Evolutionary conservation across 2,888 invertebrate species (phyloP).

Genomic region (Blomia tropicalis): DNA sequence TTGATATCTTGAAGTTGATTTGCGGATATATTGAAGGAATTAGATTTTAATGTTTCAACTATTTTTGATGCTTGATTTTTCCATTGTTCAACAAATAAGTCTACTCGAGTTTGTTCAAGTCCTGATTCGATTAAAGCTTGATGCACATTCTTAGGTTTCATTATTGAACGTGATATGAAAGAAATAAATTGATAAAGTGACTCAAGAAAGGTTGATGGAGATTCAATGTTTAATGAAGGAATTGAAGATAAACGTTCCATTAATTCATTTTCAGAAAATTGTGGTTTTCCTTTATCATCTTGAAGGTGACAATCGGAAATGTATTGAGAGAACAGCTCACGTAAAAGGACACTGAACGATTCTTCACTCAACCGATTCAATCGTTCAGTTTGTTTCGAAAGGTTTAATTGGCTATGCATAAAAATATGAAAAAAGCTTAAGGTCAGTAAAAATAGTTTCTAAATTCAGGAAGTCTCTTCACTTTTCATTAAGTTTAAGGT

Average conservation of each 20-base stretch:
- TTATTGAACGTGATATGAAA: neutral
- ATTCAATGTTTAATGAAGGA: too few species aligned
- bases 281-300: too few species aligned
- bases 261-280: too few species aligned
- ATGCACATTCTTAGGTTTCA: slow-evolving; percentile 11
- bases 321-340: neutral
- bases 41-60: slow-evolving; percentile 1
- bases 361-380: neutral
- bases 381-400: neutral
- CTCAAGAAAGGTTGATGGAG: neutral
- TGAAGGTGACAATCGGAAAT: neutral
- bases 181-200: neutral
- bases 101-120: neutral
- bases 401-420: neutral
- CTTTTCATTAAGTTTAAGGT: too few species aligned
- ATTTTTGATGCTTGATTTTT: neutral
- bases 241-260: too few species aligned
- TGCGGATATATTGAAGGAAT: slow-evolving; percentile 10
- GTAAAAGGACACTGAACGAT: neutral
- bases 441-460: neutral
- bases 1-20: slow-evolving; percentile 5
- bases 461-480: too few species aligned
- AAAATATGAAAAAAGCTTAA: neutral
- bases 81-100: slow-evolving; percentile 7
- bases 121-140: slow-evolving; percentile 16